Base-by-base conservation (phyloP, 1,140 invertebrate genomes). In the Monochamus saltuarius region DNA sequence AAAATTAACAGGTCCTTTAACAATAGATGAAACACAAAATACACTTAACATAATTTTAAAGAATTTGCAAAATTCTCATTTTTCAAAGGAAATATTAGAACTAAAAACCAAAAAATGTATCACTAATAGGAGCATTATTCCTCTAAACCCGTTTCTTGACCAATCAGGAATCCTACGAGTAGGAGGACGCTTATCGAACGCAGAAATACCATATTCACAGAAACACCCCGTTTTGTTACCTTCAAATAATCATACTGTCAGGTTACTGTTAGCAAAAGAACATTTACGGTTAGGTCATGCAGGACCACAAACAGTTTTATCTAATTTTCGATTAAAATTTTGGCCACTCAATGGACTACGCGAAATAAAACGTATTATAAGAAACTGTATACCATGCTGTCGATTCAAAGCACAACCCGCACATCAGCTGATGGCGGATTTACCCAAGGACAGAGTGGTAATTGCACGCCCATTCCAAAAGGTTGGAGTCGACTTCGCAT, bases 401-500 rank as follows among this genome's bases (percentile, higher is more conserved):
- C 35, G 36, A 6, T 53, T 53, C 16, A 35, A 35, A 38, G 51
- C 51, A 35, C 11, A 14, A 38, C 11, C 36, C 7, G 35, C 51
- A 38, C 8, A 1, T 9, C 35, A 53, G 16, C 11, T 53, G 6
- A 53, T 53, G 51, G 14, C 35, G 10, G 14, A 36, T 17, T 53
- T 38, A 38, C 51, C 29, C 29, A 35, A 35, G 13, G 46, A 53
- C 17, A 13, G 51, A 17, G 9, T 53, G 11, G 14, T 19, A 38
- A 0, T 38, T 14, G 36, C 51, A 14, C 36, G 38, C 36, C 34
- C 36, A 7, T 53, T 53, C n/a, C 4, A n/a, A 11, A 50, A 43
- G 10, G 51, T 53, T 16, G 51, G 51, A 16, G 36, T 53, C n/a
- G 51, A 53, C 36, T 53, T 10, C 36, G 36, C n/a, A 13, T 29